Evolutionary conservation across 2,888 invertebrate genomes (phyloP).

Genomic region (Branchellion lobata): DNA sequence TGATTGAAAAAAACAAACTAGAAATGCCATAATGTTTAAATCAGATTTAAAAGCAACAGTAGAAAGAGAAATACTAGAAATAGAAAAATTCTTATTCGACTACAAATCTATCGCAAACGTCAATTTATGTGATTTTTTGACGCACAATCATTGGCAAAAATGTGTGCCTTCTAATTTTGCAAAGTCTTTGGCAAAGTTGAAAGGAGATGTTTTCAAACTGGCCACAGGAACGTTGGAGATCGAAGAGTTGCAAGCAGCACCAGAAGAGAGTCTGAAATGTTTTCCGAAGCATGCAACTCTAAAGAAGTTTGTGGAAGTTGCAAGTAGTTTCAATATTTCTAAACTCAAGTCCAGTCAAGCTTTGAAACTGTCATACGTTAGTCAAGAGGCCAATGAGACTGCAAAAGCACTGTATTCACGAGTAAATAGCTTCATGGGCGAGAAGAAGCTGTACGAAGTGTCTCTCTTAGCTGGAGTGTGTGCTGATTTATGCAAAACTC

Average conservation of each 20-base stretch:
- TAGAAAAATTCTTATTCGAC: neutral
- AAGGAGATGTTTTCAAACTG: neutral
- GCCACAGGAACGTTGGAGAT: neutral
- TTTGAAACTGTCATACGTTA: neutral
- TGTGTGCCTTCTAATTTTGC: neutral
- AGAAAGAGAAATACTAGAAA: neutral
- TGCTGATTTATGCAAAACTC: neutral
- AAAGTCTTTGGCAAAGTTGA: neutral
- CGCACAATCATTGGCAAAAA: neutral
- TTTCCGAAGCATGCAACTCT: neutral
- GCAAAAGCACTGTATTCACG: neutral
- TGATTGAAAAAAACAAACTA: too few species aligned
- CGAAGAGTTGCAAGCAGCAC: neutral
- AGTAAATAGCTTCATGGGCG: slow-evolving; percentile 20
- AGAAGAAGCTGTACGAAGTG: slow-evolving; percentile 31
- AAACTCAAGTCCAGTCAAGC: neutral
- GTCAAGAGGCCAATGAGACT: neutral
- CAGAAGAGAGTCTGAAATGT: neutral
- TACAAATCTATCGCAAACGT: neutral
- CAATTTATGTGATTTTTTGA: slow-evolving; percentile 3
- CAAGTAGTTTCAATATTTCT: neutral
- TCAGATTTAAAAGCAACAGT: neutral
- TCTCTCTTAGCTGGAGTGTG: neutral
- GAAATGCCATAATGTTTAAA: too few species aligned
- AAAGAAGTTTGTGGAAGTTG: neutral